Conservation (phyloP, 2,113 vertebrate species). For the Polypterus senegalus region DNA sequence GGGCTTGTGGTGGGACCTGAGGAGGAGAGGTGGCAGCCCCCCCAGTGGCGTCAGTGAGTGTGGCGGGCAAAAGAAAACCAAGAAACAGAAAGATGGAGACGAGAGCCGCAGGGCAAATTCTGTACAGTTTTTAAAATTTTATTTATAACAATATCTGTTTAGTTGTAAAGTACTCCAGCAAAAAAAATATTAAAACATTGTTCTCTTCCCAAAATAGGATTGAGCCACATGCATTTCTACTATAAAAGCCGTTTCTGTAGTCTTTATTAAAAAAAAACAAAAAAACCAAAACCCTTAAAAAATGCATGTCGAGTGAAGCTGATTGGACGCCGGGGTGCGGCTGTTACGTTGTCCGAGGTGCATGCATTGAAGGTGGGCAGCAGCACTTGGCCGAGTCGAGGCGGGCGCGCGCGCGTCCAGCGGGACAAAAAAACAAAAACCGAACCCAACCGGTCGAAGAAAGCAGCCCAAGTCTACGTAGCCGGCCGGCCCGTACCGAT, state of each 20-base stretch:
- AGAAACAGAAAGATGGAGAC: not conserved
- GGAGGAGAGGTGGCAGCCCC: no score
- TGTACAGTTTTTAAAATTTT: constrained; percentile 57
- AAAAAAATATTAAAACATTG: constrained; percentile 64
- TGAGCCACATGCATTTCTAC: constrained; percentile 54
- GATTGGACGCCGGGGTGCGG: constrained; percentile 34
- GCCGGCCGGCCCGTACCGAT: not conserved
- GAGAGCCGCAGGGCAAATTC: constrained; percentile 15
- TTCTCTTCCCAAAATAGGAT: constrained; percentile 54
- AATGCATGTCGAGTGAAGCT: constrained; percentile 43
- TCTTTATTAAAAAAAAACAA: constrained; percentile 39
- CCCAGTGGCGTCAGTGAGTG: no score
- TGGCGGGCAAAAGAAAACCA: no score
- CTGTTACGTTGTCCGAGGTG: no score
- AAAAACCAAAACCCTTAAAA: constrained; percentile 33
- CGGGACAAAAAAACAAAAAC: no score
- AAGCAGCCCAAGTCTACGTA: constrained; percentile 4
- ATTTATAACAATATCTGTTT: constrained; percentile 91
- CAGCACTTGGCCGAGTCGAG: not conserved
- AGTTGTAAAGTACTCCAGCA: constrained; percentile 91
- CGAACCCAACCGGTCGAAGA: not conserved
- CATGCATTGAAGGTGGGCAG: not conserved
- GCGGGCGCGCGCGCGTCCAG: no score
- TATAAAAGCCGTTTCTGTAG: constrained; percentile 67
- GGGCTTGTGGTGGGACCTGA: no score